phyloP scores from a whole-genome alignment of 2,113 vertebrate genomes.

The Channa maculata region DNA sequence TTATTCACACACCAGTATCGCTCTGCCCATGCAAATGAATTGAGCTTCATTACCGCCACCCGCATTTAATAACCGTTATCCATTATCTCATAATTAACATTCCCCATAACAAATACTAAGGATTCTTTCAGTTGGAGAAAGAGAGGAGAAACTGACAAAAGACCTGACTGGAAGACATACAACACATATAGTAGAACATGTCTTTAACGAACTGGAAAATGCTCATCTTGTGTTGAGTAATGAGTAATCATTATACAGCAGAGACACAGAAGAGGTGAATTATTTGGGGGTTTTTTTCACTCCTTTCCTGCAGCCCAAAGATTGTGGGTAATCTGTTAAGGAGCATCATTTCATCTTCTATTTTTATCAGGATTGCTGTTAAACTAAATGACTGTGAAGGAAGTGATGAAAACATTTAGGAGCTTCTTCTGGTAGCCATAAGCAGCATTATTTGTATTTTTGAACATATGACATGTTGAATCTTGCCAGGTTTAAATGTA shows the following conservation, averaged over 20 bases:
- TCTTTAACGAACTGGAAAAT: slow-evolving; percentile 99
- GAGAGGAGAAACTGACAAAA: slow-evolving; percentile 57
- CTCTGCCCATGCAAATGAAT: slow-evolving; percentile 90
- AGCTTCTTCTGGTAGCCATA: too few relatives aligned
- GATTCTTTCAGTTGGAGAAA: slow-evolving; percentile 88
- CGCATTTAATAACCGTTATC: slow-evolving; percentile 99
- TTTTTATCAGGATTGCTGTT: slow-evolving; percentile 98
- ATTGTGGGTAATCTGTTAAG: slow-evolving; percentile 98
- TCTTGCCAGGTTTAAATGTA: neutral
- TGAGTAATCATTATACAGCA: slow-evolving; percentile 96
- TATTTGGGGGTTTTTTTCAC: slow-evolving; percentile 63
- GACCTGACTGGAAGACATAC: slow-evolving; percentile 75
- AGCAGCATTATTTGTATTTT: too few relatives aligned
- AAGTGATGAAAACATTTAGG: slow-evolving; percentile 67
- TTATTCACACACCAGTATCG: slow-evolving; percentile 85
- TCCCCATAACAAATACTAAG: slow-evolving; percentile 97
- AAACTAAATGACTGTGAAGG: slow-evolving; percentile 87
- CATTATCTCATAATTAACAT: slow-evolving; percentile 99
- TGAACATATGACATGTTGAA: slow-evolving; percentile 4
- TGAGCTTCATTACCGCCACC: slow-evolving; percentile 97
- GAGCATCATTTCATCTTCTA: slow-evolving; percentile 96
- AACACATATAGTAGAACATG: slow-evolving; percentile 90
- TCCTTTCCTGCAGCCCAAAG: slow-evolving; percentile 84
- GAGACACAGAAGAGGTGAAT: slow-evolving; percentile 88
- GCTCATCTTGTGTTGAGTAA: slow-evolving; percentile 97